Evolutionary conservation across 2,888 invertebrate genomes (phyloP), one percentile per base, ranked within the genome.

Genomic region (Oligia latruncula): DNA sequence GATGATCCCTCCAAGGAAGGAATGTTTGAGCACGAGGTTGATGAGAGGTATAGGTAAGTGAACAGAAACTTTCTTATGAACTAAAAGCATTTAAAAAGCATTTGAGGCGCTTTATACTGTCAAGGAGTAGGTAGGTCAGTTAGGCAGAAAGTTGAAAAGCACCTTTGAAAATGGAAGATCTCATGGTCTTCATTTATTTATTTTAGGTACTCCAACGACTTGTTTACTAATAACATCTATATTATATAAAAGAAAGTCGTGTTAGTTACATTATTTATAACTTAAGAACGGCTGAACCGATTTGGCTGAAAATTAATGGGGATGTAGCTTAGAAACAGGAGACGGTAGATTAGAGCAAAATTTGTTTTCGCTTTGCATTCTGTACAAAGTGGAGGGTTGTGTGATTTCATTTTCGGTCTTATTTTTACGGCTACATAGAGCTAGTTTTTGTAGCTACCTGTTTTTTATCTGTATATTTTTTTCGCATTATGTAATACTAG

Each of bases 21-120:
- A n/a, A 85, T 94, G 70, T 96, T 92, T 83, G 92, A 95, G 74
- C 96, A 96, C 88, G 96, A 96, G 81, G 73, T 96, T 78, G 96
- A 96, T 79, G 94, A 94, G 80, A 92, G 96, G 94, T 91, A 95
- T 89, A 96, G 97, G 97, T 96, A 80, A 88, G 91, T 85, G 29
- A 0, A 60, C 23, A 43, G n/a, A 2, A n/a, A 8, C 1, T n/a
- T 6, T 2, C 15, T 74, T 35, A 3, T 40, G 2, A 35, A 35
- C 35, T 65, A 4, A 20, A 40, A 65, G 23, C 15, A 23, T 66
- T 40, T 13, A 40, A 13, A 4, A 23, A 23, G 23, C 13, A 66
- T 40, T 23, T 66, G 8, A 40, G 40, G 23, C 8, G 23, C 15
- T 23, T 67, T 67, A 15, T 23, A 23, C 6, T 23, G 8, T n/a